Base-by-base conservation (phyloP, 2,113 vertebrate species). In the Nycticorax nycticorax region DNA sequence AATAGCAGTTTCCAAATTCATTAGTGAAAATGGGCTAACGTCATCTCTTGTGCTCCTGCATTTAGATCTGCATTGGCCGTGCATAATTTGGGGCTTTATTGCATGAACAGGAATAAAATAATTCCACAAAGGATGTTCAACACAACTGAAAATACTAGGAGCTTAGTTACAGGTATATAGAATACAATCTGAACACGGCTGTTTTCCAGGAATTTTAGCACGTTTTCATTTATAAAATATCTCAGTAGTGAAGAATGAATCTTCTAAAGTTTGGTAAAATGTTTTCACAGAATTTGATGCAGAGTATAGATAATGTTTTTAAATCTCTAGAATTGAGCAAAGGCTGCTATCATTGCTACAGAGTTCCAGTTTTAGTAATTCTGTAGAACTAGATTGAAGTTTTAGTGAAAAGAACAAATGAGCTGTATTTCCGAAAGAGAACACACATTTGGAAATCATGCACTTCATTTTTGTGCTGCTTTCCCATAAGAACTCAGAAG, bases 1-100 rank as follows among this genome's bases (percentile, higher is more conserved):
- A 87, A 52, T 23, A 89, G 73, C 62, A 84, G 60, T 88, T 95
- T 95, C 68, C 56, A 95, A 75, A 89, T 84, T 96, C 55, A 71
- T 96, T 89, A 93, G 19, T 81, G 56, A 86, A 92, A 88, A 92
- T 84, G 73, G 47, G 43, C 26, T 95, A 92, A 91, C 1, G 1
- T 91, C 60, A 94, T 83, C 64, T 81, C 75, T 89, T 85, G 43
- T 81, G 64, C 76, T 81, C 24, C 43, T 89, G 76, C 85, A 79
- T 78, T 93, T 84, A 91, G 76, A 73, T 84, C 47, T 86, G 37
- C 79, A 81, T 72, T 94, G 68, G 60, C 56, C 12, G 0, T 84
- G 68, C 27, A 84, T 84, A 84, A 78, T 91, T 84, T 91, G 1
- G 12, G 69, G 39, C 4, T 84, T 86, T 89, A 41, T 55, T 84